A percentile compares a stretch with the other conserved stretches of the same genome.
Evolutionary conservation across 2,888 invertebrate species (phyloP).

Genomic region (Serrognathus titanus): DNA sequence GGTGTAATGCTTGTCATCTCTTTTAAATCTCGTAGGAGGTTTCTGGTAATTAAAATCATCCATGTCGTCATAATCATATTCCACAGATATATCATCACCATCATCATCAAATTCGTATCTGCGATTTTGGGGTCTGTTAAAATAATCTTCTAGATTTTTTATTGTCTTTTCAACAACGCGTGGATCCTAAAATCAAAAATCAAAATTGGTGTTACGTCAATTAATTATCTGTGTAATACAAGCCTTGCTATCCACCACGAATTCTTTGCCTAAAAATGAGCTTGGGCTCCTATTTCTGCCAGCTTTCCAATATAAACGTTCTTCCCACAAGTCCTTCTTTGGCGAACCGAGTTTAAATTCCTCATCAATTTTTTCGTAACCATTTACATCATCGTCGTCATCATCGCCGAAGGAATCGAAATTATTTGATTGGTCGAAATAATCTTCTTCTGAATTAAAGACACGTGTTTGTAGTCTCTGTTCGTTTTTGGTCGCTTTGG

Average conservation of each 20-base stretch:
- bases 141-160: constrained; percentile 21
- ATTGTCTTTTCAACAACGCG: constrained; percentile 18
- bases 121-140: constrained; percentile 11
- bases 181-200: constrained; percentile 6
- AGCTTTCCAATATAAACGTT: no score
- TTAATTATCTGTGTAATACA: constrained; percentile 11
- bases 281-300: not conserved
- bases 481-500: not conserved
- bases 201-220: not conserved
- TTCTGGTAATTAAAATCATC: constrained; percentile 8
- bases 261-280: constrained; percentile 14
- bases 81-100: constrained; percentile 2
- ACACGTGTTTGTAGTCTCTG: not conserved
- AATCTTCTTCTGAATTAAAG: not conserved
- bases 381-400: constrained; percentile 3
- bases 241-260: constrained; percentile 16
- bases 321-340: no score
- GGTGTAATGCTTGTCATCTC: constrained; percentile 14
- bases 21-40: constrained; percentile 10
- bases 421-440: not conserved
- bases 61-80: constrained; percentile 7
- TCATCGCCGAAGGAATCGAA: not conserved
- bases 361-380: constrained; percentile 9
- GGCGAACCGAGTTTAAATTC: not conserved
- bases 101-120: not conserved